phyloP scores from a whole-genome alignment of 2,888 invertebrate genomes.

The Trissolcus brochymenae region DNA sequence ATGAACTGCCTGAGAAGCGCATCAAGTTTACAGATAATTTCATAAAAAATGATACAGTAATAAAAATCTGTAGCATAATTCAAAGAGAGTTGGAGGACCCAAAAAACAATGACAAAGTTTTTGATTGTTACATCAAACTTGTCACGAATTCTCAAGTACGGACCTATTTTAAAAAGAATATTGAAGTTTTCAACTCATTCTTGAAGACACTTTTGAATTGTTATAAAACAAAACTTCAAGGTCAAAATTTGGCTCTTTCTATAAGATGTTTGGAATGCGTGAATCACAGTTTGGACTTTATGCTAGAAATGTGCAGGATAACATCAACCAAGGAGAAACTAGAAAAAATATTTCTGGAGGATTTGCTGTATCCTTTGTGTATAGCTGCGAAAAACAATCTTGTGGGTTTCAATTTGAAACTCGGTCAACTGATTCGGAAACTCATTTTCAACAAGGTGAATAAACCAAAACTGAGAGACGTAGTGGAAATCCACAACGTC shows the following conservation, averaged over 20 bases:
- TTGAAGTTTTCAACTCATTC: background rate
- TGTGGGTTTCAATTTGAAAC: slow-evolving; percentile 18
- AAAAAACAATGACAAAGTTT: background rate
- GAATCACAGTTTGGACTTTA: slow-evolving; percentile 23
- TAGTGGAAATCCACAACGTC: slow-evolving; percentile 39
- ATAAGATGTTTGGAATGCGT: slow-evolving; percentile 37
- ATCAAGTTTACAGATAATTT: background rate
- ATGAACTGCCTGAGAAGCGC: background rate
- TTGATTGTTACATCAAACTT: background rate
- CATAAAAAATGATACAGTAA: background rate
- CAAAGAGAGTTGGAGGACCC: background rate
- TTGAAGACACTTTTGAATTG: background rate
- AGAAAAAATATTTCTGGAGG: slow-evolving; percentile 59
- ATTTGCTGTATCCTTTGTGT: slow-evolving; percentile 66
- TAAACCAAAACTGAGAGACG: slow-evolving; percentile 30
- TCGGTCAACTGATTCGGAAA: slow-evolving; percentile 57
- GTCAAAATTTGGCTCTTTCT: background rate
- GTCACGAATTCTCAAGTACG: background rate
- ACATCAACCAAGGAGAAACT: slow-evolving; percentile 55
- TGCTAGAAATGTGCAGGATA: slow-evolving; percentile 18
- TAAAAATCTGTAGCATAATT: slow-evolving; percentile 5
- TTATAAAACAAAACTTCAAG: background rate
- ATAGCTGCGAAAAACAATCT: slow-evolving; percentile 1
- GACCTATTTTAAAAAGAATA: background rate
- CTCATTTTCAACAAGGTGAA: slow-evolving; percentile 63